Base-by-base conservation (phyloP, 2,888 invertebrate genomes). In the Sicus ferrugineus region DNA sequence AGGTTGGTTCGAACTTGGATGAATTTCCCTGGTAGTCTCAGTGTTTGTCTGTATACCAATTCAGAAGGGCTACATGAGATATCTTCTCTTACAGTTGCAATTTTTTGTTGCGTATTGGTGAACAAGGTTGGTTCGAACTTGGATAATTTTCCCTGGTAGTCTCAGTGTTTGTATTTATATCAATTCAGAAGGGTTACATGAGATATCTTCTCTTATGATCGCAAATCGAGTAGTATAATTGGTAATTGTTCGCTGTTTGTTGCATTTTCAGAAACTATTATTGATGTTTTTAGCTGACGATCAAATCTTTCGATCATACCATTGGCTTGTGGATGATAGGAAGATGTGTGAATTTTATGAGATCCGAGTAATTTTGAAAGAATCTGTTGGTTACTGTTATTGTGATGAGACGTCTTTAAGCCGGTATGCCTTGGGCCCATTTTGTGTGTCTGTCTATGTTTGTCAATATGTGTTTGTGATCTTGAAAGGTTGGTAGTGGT, bases 291-390 rank as follows among this genome's bases (percentile, higher is more conserved):
- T 16, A 58, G 21, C 30, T 59, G 66, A 26, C 59, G 23, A 48
- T 67, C 48, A 46, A 67, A 59, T 52, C 59, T 30, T 50, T 67
- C 67, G 23, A 67, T 42, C 50, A 67, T 67, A n/a, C 31, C 46
- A 31, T 67, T 67, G 16, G 50, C 59, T 28, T 59, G 48, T 7
- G 58, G 67, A 26, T 67, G 30, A 31, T 67, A 61, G 2, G 67
- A 1, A 21, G 50, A 42, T 19, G 62, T n/a, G n/a, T n/a, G n/a
- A n/a, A n/a, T n/a, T n/a, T n/a, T n/a, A n/a, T n/a, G n/a, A n/a
- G n/a, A n/a, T n/a, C n/a, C n/a, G n/a, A n/a, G n/a, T n/a, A n/a
- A n/a, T n/a, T n/a, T n/a, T n/a, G n/a, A n/a, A n/a, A n/a, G n/a
- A n/a, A n/a, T n/a, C n/a, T n/a, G n/a, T n/a, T n/a, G n/a, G n/a